Conservation (phyloP, 2,888 invertebrate genomes). For the Lydus trimaculatus region DNA sequence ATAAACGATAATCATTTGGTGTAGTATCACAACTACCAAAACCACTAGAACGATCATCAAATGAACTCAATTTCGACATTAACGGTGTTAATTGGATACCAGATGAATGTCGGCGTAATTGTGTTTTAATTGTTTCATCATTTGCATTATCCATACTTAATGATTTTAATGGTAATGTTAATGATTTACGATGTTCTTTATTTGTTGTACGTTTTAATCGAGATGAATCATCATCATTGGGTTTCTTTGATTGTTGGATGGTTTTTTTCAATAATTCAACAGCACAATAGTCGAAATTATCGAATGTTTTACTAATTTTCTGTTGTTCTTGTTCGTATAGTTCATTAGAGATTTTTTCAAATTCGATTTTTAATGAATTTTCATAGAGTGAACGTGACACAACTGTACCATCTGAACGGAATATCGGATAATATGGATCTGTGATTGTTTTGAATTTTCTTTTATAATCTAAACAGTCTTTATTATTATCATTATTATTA, state of each 20-base stretch:
- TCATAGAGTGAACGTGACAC: slow-evolving; percentile 77
- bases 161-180: slow-evolving; percentile 78
- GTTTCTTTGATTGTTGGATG: background rate
- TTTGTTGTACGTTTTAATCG: slow-evolving; percentile 24
- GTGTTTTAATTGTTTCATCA: slow-evolving; percentile 24
- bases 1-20: slow-evolving; percentile 23
- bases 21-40: slow-evolving; percentile 75
- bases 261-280: background rate
- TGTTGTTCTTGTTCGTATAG: background rate
- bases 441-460: slow-evolving; percentile 69
- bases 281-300: slow-evolving; percentile 62
- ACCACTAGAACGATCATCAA: slow-evolving; percentile 72
- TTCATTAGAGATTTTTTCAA: slow-evolving; percentile 19
- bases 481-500: slow-evolving; percentile 50
- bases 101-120: slow-evolving; percentile 51
- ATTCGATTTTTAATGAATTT: slow-evolving; percentile 14
- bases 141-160: slow-evolving; percentile 55
- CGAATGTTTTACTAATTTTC: slow-evolving; percentile 57
- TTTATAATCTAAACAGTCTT: slow-evolving; percentile 36
- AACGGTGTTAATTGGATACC: slow-evolving; percentile 80
- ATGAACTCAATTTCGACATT: slow-evolving; percentile 81
- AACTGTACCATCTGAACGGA: slow-evolving; percentile 75
- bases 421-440: slow-evolving; percentile 81
- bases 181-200: slow-evolving; percentile 61
- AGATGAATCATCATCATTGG: background rate